Base-by-base conservation (phyloP, 2,797 vertebrate genomes). In the Heteromormyrus szaboi region DNA sequence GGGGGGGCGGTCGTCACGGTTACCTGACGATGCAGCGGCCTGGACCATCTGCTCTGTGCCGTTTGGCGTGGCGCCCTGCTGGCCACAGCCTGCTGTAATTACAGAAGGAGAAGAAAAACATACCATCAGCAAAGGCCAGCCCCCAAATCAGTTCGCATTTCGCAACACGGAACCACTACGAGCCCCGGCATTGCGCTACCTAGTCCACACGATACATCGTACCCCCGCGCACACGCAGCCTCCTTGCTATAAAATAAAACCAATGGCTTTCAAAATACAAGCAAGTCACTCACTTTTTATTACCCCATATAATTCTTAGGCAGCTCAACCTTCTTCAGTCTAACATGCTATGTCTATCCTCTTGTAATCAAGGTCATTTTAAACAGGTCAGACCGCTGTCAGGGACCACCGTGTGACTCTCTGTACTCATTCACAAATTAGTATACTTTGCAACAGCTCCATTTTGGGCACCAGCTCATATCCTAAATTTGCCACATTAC, bases 31-130 rank as follows among this genome's bases (percentile, higher is more conserved):
- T 94, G 95, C 95, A 96, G 96, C 91, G 96, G 95, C 92, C 95
- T 94, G 92, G 96, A 96, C 97, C 97, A 97, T 97, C 97, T 97
- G 97, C 95, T 96, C 91, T 94, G 96, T 91, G 96, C 96, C 93
- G 94, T 91, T 91, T 88, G 91, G 93, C 94, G 93, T 91, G 94
- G 94, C 86, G 93, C 92, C 95, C 96, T 96, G 92, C 91, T 95
- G 92, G 93, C 93, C 93, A 94, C 91, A 90, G 92, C 53, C 92
- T 95, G 96, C 95, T 96, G 94, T 92, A 96, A 96, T 95, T 95
- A 93, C 90, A 90, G 93, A 90, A 92, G 87, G 93, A 14, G 87
- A n/a, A 4, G 41, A 22, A 33, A 17, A 14, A 92, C 92, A 91
- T 91, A 92, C 91, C 92, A 89, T 93, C 93, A 94, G 89, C 3